Conservation (phyloP, 1,140 invertebrate species). For the Carposina sasakii region DNA sequence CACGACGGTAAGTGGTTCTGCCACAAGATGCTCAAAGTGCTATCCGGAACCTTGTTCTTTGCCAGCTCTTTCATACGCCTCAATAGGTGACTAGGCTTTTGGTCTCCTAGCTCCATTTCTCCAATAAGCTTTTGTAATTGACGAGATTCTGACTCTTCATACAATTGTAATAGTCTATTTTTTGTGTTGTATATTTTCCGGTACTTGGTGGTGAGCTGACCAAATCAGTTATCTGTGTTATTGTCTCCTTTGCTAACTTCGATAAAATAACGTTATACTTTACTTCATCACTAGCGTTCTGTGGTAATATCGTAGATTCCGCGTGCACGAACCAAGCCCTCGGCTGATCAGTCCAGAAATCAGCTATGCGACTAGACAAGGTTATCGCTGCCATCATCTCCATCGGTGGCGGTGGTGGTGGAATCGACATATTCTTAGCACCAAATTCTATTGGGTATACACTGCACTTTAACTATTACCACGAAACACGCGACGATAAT, state of each 20-base stretch:
- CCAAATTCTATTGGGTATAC: too few relatives aligned
- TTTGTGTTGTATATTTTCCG: background rate
- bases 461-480: too few relatives aligned
- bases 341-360: background rate
- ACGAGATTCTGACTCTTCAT: background rate
- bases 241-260: constrained; percentile 18
- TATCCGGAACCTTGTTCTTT: background rate
- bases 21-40: background rate
- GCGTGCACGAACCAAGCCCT: background rate
- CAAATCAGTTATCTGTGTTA: background rate
- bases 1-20: background rate
- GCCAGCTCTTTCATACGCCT: background rate
- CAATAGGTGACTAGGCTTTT: background rate
- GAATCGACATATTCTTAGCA: background rate
- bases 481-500: too few relatives aligned
- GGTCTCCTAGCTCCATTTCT: constrained; percentile 2
- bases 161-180: background rate
- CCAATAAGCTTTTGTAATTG: background rate
- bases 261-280: too few relatives aligned
- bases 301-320: too few relatives aligned
- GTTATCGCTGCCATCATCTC: too few relatives aligned
- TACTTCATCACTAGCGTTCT: too few relatives aligned
- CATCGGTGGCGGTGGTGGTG: background rate
- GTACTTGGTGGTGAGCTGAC: background rate
- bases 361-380: background rate